Evolutionary conservation across 2,113 vertebrate species (phyloP).

Genomic region (Willisornis vidua): DNA sequence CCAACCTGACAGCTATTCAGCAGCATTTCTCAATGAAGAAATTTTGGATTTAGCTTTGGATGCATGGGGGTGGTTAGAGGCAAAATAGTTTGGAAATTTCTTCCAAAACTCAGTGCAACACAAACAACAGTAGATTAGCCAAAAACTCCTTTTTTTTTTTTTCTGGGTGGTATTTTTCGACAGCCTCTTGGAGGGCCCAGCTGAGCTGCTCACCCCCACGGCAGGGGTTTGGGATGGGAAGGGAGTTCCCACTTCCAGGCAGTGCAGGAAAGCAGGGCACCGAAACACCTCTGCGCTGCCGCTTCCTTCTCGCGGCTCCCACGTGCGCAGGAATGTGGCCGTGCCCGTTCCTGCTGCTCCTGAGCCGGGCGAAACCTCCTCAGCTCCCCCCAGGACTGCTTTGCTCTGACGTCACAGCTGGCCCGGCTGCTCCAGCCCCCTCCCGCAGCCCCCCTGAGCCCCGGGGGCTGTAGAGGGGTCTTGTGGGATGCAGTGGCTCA

Average conservation of each 20-base stretch:
- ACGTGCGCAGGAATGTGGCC: conserved; percentile 30
- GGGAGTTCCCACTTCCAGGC: not conserved
- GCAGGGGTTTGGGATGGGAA: not conserved
- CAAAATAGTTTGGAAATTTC: not conserved
- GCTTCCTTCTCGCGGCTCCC: conserved; percentile 14
- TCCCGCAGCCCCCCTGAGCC: fast-evolving
- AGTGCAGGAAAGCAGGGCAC: not conserved
- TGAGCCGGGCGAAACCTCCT: not conserved
- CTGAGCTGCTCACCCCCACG: fast-evolving
- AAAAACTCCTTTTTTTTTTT: not conserved
- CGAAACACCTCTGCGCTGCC: not conserved
- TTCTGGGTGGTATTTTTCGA: not conserved
- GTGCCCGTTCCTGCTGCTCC: conserved; percentile 35
- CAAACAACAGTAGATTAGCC: not conserved
- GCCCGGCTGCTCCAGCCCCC: fast-evolving
- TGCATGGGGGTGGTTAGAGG: no score
- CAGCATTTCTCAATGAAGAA: not conserved
- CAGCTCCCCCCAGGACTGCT: not conserved
- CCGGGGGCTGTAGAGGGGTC: fast-evolving
- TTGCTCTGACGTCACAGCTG: not conserved
- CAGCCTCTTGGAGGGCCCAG: not conserved
- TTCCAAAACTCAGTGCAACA: not conserved
- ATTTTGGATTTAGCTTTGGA: not conserved
- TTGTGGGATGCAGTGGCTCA: fast-evolving
- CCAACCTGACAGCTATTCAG: not conserved